Evolutionary conservation across 2,113 vertebrate genomes (phyloP).

Genomic region (Natator depressus): DNA sequence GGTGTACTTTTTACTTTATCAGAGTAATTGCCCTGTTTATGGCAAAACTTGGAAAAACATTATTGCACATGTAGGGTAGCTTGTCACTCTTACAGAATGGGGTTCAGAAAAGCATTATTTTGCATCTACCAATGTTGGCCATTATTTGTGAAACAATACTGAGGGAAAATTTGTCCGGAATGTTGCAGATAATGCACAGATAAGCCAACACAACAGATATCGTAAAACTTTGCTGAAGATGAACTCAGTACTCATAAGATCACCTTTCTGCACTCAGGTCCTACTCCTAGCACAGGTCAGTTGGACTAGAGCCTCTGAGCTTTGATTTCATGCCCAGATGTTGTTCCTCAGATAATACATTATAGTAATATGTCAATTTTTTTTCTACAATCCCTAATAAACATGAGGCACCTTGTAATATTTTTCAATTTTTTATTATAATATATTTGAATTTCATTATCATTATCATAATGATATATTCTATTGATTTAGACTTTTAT

Average conservation of each 20-base stretch:
- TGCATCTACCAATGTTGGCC: background rate
- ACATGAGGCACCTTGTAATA: background rate
- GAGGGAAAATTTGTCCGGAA: background rate
- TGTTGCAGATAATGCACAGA: background rate
- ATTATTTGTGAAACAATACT: background rate
- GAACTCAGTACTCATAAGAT: background rate
- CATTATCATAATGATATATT: background rate
- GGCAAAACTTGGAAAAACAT: background rate
- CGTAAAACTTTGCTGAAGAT: background rate
- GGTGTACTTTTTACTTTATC: background rate
- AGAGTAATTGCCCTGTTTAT: background rate
- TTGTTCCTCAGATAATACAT: background rate
- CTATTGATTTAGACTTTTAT: background rate
- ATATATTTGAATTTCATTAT: background rate
- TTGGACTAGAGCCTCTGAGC: background rate
- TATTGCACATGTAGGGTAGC: background rate
- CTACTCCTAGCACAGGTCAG: background rate
- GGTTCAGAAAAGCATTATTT: background rate
- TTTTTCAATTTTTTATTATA: background rate
- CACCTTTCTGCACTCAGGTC: background rate
- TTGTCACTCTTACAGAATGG: background rate
- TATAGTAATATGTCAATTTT: background rate
- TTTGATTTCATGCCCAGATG: background rate
- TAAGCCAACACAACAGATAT: background rate
- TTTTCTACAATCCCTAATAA: background rate